Evolutionary conservation across 2,888 invertebrate species (phyloP), one percentile per base, ranked within the genome.

Genomic region (Synergus umbraculus): DNA sequence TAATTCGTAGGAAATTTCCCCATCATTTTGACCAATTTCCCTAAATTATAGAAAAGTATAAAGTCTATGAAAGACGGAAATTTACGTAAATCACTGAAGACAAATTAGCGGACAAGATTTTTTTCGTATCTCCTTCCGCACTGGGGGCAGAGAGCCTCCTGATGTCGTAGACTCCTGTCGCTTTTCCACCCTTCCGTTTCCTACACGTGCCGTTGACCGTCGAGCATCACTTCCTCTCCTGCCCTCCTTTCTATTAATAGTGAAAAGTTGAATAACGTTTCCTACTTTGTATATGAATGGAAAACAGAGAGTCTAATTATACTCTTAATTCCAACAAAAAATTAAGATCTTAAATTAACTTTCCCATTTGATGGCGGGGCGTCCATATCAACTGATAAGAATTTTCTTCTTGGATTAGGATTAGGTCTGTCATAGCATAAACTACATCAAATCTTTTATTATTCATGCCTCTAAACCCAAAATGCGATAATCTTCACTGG

Each of bases 241-340:
- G 86, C 84, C 86, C 87, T 86, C 83, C 85, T 83, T 86, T 86
- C 90, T 90, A 90, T 90, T 89, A 89, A 90, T 89, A 89, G 88
- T 84, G 73, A 86, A 89, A 86, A 43, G 13, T 41, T 43, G 2
- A 1, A 15, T 73, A 18, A 12, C 10, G 22, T 60, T 22, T 22
- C 22, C 29, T 49, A 49, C 49, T 73, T 29, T 73, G n/a, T 7
- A 54, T 37, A 73, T 29, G 37, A 37, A 73, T 54, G 49, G 4
- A 73, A 41, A 37, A 8, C n/a, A 54, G 46, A n/a, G 1, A 54
- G 12, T n/a, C 29, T 3, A 29, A 29, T 29, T 29, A 29, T 29
- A 29, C 29, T 29, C 29, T 29, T 29, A 29, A 29, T 29, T 29
- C 29, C 29, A 3, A 29, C 29, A 29, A 29, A 29, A 29, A 29